Base-by-base conservation (phyloP, 2,888 invertebrate genomes). In the Myopa testacea region DNA sequence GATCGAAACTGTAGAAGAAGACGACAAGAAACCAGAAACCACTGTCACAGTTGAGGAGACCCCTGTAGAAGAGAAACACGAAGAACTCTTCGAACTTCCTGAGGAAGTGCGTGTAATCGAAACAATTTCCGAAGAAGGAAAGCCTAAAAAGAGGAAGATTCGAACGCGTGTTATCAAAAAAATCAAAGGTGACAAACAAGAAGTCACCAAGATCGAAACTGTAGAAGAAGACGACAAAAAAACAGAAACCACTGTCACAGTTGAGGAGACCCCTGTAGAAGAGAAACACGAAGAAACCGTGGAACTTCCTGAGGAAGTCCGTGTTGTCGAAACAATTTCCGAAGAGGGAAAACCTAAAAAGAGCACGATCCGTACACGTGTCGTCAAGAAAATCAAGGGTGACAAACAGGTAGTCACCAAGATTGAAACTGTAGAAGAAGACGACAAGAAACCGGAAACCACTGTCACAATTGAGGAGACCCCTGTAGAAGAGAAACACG, bases 151-250 rank as follows among this genome's bases (percentile, higher is more conserved):
- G 16, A 68, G 6, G 12, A 68, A 40, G 19, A 68, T 68, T 1
- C 37, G 67, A 2, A 68, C 67, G 4, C 67, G 67, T n/a, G 67
- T 68, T 0, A 68, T 68, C 37, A 68, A 45, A 40, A 68, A 68
- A 19, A 68, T 68, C 67, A 68, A 68, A 40, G 37, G 67, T 8
- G 67, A 6, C 38, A 68, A 68, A 16, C 67, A 68, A 4, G 67
- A 68, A 40, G 40, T 68, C 37, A 68, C 67, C 45, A 68, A 40
- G 19, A 68, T 68, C 5, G 67, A 68, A 45, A 68, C 67, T 68
- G 67, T 68, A n/a, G 67, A 68, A 68, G 67, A 68, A 68, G 67
- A 68, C 16, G 45, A 68, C 40, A 68, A 68, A 40, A 68, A 68
- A 40, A 40, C 37, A 2, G 67, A 68, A 68, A 68, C 67, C 38